These are phyloP conservation scores for Bhutanitis thaidina DNA, from an alignment of 2,888 invertebrate species.

Conservation along the genomic window DNA sequence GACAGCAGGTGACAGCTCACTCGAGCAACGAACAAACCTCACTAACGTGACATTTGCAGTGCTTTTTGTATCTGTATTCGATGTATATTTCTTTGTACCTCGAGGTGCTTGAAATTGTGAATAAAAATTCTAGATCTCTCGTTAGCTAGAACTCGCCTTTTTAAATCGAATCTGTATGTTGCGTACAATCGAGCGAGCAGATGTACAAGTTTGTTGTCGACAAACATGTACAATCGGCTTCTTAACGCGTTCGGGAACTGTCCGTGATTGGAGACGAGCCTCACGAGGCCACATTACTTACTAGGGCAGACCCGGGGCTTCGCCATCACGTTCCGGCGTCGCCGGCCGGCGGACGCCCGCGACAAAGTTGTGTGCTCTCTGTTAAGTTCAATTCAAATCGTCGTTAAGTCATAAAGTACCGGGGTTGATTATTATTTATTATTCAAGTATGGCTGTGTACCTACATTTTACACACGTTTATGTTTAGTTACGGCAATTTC, in stretches of 20 bases:
- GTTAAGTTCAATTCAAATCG: too few relatives aligned
- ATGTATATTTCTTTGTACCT: slow-evolving; percentile 3
- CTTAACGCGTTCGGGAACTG: neutral
- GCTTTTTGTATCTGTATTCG: neutral
- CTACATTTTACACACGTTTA: too few relatives aligned
- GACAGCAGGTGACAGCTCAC: too few relatives aligned
- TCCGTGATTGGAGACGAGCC: neutral
- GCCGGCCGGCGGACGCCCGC: too few relatives aligned
- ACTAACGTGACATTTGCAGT: neutral
- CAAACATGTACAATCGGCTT: slow-evolving; percentile 15
- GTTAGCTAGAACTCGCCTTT: slow-evolving; percentile 38
- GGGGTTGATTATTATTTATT: too few relatives aligned
- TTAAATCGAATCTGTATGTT: slow-evolving; percentile 3
- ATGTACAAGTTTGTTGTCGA: neutral
- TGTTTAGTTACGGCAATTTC: too few relatives aligned
- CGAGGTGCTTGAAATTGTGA: slow-evolving; percentile 20
- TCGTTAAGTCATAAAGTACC: too few relatives aligned
- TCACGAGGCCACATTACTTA: neutral
- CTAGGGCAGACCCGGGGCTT: too few relatives aligned
- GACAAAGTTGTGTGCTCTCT: too few relatives aligned
- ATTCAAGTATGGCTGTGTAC: too few relatives aligned
- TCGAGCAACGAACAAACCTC: too few relatives aligned
- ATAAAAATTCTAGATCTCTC: slow-evolving; percentile 37
- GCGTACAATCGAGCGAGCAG: neutral
- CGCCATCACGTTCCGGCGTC: too few relatives aligned